Base-by-base conservation (phyloP, 1,140 invertebrate species). In the Streblospio benedicti region DNA sequence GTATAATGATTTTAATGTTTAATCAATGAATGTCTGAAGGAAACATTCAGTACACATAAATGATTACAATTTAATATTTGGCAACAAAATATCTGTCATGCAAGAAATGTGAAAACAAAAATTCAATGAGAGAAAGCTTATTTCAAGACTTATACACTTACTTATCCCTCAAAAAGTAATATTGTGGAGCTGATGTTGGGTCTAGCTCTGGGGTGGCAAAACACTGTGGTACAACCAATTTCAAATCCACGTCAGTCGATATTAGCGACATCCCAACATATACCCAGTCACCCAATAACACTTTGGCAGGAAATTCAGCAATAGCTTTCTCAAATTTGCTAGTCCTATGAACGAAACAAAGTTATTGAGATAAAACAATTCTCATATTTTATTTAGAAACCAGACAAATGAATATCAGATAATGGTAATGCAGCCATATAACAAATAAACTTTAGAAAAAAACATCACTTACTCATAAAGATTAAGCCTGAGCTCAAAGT, bases 181-280 rank as follows among this genome's bases (percentile, higher is more conserved):
- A 66, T 6, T 53, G 60, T 1, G 65, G 60, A 0, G 50, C 32
- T 32, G 64, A 57, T 20, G 59, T 60, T 18, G 44, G 49, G 20
- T 65, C 35, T 6, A 41, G 50, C 12, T 64, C 57, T 0, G 69
- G 65, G 16, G 68, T 67, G 1, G 70, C 66, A 28, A 62, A 57
- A 41, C 71, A 74, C 33, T 67, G 54, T 0, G 59, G 64, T 25
- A 75, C 65, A 32, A 74, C 61, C 20, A 74, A 55, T 52, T 73
- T 74, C 4, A 74, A 61, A 1, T 60, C 57, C 1, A 59, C 23
- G 44, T 71, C 67, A 6, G 59, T 57, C 0, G 64, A 23, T 18
- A 67, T 61, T 44, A 75, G 61, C 1, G 49, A 32, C 2, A 75
- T 32, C 0, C 62, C 71, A 2, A 69, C 67, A 32, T 73, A 72